Percentiles rank a stretch among this genome's conserved stretches.
Evolutionary conservation across 1,140 invertebrate species (phyloP).

Genomic region (Dryas iulia): DNA sequence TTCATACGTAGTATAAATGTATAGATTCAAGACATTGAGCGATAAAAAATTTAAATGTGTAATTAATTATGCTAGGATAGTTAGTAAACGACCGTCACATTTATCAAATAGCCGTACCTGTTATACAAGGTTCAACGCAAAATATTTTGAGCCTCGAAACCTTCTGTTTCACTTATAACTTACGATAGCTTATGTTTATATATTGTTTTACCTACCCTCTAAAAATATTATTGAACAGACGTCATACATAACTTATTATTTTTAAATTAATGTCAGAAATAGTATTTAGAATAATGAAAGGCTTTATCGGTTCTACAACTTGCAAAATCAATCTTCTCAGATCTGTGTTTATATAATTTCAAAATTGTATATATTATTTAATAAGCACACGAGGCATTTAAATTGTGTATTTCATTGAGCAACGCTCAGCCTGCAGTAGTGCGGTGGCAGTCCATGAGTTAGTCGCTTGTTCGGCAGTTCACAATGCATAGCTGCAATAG

Average conservation of each 20-base stretch:
- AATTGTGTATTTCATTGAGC: background rate
- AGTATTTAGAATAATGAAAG: no score
- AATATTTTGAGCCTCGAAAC: background rate
- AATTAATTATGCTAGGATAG: background rate
- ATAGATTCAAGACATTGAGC: background rate
- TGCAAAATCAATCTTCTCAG: background rate
- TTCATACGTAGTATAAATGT: no score
- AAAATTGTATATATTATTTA: background rate
- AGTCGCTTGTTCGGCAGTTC: background rate
- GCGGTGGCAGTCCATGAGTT: background rate
- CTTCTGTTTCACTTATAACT: background rate
- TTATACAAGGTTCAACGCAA: background rate
- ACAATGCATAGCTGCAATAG: background rate
- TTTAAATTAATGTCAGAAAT: no score
- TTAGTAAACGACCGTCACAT: background rate
- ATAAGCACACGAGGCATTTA: slow-evolving; percentile 2
- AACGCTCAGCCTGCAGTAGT: background rate
- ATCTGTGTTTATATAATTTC: background rate
- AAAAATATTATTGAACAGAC: background rate
- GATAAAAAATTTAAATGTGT: background rate
- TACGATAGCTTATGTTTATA: background rate
- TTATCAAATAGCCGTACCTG: background rate
- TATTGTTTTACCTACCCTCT: background rate
- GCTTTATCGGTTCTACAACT: background rate
- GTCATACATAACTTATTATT: no score